Percentiles rank a stretch among this genome's conserved stretches.
Evolutionary conservation across 2,888 invertebrate species (phyloP).

Genomic region (Ennomos erosarius): DNA sequence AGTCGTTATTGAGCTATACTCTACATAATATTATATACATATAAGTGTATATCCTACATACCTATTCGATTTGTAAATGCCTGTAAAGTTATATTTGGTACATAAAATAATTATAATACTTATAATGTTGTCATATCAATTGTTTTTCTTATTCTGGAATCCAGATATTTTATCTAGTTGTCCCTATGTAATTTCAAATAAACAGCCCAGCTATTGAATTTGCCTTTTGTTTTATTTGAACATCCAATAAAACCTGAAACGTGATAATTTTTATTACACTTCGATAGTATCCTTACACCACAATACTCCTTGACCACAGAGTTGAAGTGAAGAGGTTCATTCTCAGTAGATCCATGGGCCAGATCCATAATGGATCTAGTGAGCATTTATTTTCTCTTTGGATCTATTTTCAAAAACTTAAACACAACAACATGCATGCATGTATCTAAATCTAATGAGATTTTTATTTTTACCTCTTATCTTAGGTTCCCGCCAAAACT

Average conservation of each 20-base stretch:
- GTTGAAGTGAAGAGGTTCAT: no score
- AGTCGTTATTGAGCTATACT: slow-evolving; percentile 58
- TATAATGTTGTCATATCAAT: slow-evolving; percentile 80
- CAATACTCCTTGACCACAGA: not conserved
- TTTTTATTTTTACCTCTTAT: no score
- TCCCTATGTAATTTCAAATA: slow-evolving; percentile 78
- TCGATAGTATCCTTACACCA: no score
- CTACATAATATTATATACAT: slow-evolving; percentile 39
- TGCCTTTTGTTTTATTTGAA: slow-evolving; percentile 50
- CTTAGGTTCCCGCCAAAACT: no score
- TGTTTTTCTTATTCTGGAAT: slow-evolving; percentile 78
- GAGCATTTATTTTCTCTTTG: no score
- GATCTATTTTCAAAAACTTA: no score
- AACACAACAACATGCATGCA: no score
- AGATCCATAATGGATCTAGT: no score
- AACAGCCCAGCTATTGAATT: slow-evolving; percentile 67
- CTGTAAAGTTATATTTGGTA: slow-evolving; percentile 59
- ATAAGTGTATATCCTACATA: slow-evolving; percentile 43
- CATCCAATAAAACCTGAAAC: no score
- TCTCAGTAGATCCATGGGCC: no score
- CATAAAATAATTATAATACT: slow-evolving; percentile 57
- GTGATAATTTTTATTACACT: no score
- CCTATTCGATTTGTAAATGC: slow-evolving; percentile 54
- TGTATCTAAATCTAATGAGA: no score
- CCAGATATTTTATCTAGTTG: slow-evolving; percentile 80